A percentile compares a stretch with the other conserved stretches of the same genome.
These are phyloP conservation scores for Caenorhabditis remanei DNA, from an alignment of 1,140 invertebrate species.

Conservation along the genomic window DNA sequence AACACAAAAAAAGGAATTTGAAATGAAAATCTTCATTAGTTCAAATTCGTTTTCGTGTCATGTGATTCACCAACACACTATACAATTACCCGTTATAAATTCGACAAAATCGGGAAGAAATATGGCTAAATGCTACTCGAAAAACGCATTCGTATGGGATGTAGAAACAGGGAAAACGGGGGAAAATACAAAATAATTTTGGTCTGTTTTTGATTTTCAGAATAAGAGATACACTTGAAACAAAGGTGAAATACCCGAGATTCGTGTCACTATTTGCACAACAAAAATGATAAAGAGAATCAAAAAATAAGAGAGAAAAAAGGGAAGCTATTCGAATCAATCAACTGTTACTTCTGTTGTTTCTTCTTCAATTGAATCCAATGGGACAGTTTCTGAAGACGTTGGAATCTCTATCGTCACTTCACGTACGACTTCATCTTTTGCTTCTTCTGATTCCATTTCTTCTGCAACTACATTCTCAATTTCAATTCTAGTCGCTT, in stretches of 20 bases:
- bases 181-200: not conserved
- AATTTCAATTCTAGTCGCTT: constrained; percentile 50
- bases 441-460: constrained; percentile 40
- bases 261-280: constrained; percentile 45
- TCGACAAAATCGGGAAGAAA: constrained; percentile 52
- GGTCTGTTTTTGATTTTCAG: constrained; percentile 13
- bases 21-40: constrained; percentile 38
- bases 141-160: constrained; percentile 47
- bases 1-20: not conserved
- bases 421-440: not conserved
- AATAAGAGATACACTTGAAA: not conserved
- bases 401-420: constrained; percentile 31
- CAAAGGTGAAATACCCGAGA: constrained; percentile 1
- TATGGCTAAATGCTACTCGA: constrained; percentile 47
- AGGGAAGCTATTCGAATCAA: not conserved
- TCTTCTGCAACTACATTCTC: constrained; percentile 11
- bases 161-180: not conserved
- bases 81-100: constrained; percentile 26
- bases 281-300: constrained; percentile 11
- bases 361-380: constrained; percentile 23
- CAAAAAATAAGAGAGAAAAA: not conserved
- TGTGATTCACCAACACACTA: constrained; percentile 5
- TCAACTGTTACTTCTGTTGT: constrained; percentile 11
- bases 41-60: constrained; percentile 25
- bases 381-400: not conserved